These are phyloP conservation scores for Micropoecilia bifurca DNA, from an alignment of 2,797 vertebrate species.

Conservation along the genomic window DNA sequence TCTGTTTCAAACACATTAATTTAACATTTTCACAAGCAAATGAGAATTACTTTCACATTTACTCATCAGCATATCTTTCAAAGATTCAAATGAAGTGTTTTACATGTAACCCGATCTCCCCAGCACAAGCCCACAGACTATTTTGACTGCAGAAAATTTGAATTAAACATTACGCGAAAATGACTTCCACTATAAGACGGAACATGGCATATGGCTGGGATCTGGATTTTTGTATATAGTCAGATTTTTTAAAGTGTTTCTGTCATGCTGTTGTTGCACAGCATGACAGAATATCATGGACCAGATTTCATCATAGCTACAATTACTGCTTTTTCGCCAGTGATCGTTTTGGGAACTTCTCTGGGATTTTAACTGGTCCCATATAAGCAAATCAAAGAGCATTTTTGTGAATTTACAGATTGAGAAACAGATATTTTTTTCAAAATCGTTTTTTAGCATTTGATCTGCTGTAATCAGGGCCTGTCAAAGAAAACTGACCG, in stretches of 20 bases:
- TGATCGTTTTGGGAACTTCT: no score
- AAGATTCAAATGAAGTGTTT: conserved; percentile 50
- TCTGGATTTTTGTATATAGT: background rate
- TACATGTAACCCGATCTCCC: conserved; percentile 43
- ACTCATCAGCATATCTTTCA: background rate
- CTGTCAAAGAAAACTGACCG: background rate
- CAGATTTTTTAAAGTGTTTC: background rate
- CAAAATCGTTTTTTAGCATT: background rate
- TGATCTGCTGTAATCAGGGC: background rate
- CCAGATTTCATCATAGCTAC: background rate
- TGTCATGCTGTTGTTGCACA: background rate
- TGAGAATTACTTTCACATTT: background rate
- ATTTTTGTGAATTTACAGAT: background rate
- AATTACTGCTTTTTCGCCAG: background rate
- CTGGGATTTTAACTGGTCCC: background rate
- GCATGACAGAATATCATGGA: background rate
- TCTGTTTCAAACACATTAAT: background rate
- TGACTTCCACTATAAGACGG: background rate
- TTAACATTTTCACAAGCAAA: background rate
- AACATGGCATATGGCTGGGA: background rate
- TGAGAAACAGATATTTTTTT: background rate
- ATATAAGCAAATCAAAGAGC: background rate
- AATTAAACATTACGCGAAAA: conserved; percentile 14
- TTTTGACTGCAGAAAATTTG: conserved; percentile 53
- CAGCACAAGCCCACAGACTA: conserved; percentile 14